phyloP scores from a whole-genome alignment of 2,113 vertebrate species.

The Pavo muticus region DNA sequence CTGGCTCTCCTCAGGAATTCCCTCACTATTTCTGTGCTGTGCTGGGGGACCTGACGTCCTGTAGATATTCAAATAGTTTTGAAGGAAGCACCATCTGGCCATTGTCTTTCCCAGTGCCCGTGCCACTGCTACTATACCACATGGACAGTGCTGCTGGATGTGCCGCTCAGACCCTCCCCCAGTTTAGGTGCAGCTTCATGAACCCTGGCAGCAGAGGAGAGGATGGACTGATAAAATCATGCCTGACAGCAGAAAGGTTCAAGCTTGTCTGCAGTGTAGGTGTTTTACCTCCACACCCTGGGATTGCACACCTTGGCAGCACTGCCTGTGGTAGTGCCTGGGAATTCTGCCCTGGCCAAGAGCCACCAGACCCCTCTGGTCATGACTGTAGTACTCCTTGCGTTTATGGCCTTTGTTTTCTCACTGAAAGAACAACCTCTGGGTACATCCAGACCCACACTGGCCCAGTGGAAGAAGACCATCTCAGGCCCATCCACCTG shows the following conservation, averaged over 20 bases:
- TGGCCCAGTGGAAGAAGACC: not conserved
- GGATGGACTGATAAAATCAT: not conserved
- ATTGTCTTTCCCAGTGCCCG: fast-evolving
- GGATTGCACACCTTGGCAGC: not conserved
- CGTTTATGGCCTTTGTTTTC: not conserved
- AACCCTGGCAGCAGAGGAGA: not conserved
- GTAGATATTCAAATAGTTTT: not conserved
- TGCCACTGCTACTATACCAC: not conserved
- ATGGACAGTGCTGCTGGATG: not conserved
- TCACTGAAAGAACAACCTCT: not conserved
- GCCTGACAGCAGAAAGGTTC: not conserved
- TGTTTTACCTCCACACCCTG: not conserved
- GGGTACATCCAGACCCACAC: not conserved
- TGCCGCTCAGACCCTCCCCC: not conserved
- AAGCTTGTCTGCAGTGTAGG: not conserved
- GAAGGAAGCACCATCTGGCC: not conserved
- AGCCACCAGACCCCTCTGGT: not conserved
- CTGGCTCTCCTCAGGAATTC: not conserved
- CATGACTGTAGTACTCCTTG: not conserved
- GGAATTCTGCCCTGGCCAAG: not conserved
- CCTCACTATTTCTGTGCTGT: not conserved
- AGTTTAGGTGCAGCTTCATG: not conserved
- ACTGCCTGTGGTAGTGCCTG: not conserved
- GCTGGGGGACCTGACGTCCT: not conserved
- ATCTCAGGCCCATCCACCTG: not conserved